Conservation (phyloP, 1,140 invertebrate species). For the Hypsibius dujardini region DNA sequence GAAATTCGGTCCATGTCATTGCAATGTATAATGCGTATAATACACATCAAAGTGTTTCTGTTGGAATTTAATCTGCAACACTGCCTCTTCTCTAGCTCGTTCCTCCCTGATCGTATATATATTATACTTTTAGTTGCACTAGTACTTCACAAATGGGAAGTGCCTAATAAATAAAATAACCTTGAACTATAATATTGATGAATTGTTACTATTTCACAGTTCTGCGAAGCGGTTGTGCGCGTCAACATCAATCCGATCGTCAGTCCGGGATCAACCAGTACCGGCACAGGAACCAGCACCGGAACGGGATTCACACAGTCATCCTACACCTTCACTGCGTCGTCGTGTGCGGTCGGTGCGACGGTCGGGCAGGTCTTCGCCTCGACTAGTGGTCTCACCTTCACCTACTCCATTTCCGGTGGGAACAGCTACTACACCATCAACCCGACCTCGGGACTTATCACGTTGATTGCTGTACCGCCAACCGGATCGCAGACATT, state of each 20-base stretch:
- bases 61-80: no score
- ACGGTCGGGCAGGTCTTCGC: conserved; percentile 2
- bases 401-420: background rate
- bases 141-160: no score
- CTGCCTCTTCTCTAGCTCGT: no score
- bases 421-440: background rate
- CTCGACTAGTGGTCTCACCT: background rate
- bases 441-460: background rate
- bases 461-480: background rate
- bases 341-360: conserved; percentile 1
- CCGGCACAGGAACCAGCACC: background rate
- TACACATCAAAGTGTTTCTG: no score
- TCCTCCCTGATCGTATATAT: no score
- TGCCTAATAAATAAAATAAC: background rate
- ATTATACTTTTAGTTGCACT: no score
- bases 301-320: background rate
- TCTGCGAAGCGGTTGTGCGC: background rate
- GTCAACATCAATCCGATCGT: background rate
- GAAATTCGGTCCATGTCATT: no score
- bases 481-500: background rate
- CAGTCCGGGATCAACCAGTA: background rate
- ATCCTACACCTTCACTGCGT: conserved; percentile 4
- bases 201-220: background rate
- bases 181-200: background rate
- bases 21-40: no score